Evolutionary conservation across 2,797 vertebrate genomes (phyloP), one percentile per base, ranked within the genome.

Genomic region (Antrozous pallidus): DNA sequence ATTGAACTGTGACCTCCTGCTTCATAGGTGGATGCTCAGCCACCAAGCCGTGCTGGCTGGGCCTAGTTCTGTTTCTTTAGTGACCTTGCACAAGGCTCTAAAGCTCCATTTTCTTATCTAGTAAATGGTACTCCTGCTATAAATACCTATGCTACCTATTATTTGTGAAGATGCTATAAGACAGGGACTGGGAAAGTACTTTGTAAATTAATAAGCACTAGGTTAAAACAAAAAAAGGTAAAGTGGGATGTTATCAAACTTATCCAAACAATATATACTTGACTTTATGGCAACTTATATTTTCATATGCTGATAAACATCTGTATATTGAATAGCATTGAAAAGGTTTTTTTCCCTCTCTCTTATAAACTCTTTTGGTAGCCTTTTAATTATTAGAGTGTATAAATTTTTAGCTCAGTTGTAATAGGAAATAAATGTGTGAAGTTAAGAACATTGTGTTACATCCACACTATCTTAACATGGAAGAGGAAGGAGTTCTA

Each of bases 361-460:
- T 65, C 1, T 49, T 33, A 78, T 16, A 74, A 17, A 31, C 58
- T 81, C 18, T 83, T 3, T 89, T 73, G 31, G 8, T 26, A 65
- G 5, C 67, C 18, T 81, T 69, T 93, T 47, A 8, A 45, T 70
- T 71, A 45, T 70, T 80, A 83, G 85, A 71, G 24, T 47, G 0
- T 28, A 2, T 47, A 38, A 22, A 54, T 51, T 77, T 56, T 49
- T 14, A 42, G 65, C 7, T 78, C 42, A 82, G 8, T 79, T 94
- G 45, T 56, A 56, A 80, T 88, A 42, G 33, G 90, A 86, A 80
- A 90, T 83, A 90, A 88, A 56, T 33, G 12, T 49, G 81, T 90
- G 47, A 54, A 49, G 6, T 74, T 87, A 89, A 77, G 54, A 83
- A 22, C 16, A 40, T 86, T 70, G 61, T 73, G 22, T 61, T 67